phyloP scores from a whole-genome alignment of 64 coral and sea anemone species.

The Anthopleura sola region DNA sequence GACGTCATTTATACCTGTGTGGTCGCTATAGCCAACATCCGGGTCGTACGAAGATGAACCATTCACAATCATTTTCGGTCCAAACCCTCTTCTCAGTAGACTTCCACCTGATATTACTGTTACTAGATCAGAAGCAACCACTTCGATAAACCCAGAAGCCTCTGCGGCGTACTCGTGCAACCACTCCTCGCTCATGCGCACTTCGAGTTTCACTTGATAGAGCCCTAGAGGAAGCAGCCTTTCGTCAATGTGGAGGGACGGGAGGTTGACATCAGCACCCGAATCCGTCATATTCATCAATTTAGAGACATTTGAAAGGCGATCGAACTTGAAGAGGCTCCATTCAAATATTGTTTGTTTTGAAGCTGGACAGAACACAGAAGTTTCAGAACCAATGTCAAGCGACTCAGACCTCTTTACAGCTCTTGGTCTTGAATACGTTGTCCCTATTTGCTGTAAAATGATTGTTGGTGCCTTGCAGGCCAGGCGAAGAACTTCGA shows the following conservation, averaged over 20 bases:
- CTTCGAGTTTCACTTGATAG: conserved; percentile 35
- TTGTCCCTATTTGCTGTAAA: conserved; percentile 21
- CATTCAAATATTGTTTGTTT: conserved; percentile 39
- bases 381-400: conserved; percentile 21
- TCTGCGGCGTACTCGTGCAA: conserved; percentile 27
- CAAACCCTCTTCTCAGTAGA: conserved; percentile 49
- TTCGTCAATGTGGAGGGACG: conserved; percentile 18
- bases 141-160: conserved; percentile 45
- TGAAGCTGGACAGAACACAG: conserved; percentile 61
- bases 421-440: background rate
- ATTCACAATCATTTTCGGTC: conserved; percentile 32
- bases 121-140: conserved; percentile 37
- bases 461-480: conserved; percentile 41
- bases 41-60: conserved; percentile 50
- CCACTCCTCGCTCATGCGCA: conserved; percentile 27
- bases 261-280: background rate
- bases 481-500: conserved; percentile 49
- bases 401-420: conserved; percentile 14
- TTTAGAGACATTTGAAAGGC: background rate
- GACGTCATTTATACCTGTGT: conserved; percentile 7
- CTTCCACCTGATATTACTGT: conserved; percentile 54
- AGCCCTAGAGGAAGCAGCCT: conserved; percentile 40
- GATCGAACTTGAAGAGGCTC: conserved; percentile 19
- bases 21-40: conserved; percentile 32
- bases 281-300: background rate